A percentile compares a stretch with the other conserved stretches of the same genome.
Conservation (phyloP, 2,113 vertebrate genomes). For the Dascyllus trimaculatus region DNA sequence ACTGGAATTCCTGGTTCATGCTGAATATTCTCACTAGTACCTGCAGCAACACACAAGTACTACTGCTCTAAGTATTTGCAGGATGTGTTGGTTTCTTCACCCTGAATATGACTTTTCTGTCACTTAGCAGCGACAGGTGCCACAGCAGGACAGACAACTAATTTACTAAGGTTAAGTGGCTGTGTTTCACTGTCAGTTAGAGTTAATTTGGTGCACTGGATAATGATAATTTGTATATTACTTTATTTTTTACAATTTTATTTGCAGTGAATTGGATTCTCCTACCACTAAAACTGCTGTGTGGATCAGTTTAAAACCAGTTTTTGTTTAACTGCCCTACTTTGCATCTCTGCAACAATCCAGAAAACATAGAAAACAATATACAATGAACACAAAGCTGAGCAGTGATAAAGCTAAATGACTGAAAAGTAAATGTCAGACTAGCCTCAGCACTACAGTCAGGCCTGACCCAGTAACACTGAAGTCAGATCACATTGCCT, state of each 20-base stretch:
- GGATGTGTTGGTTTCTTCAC: not conserved
- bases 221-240: not conserved
- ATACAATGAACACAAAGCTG: not conserved
- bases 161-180: conserved; percentile 3
- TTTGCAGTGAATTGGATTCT: not conserved
- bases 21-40: not conserved
- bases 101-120: not conserved
- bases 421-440: not conserved
- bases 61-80: no score
- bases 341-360: not conserved
- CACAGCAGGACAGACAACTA: not conserved
- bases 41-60: not conserved
- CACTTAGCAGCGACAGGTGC: not conserved
- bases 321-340: not conserved
- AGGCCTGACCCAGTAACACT: not conserved
- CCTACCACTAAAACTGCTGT: not conserved
- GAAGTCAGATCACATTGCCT: not conserved
- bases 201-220: conserved; percentile 1
- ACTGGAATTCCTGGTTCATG: no score
- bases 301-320: not conserved
- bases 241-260: not conserved
- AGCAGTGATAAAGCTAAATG: conserved; percentile 12
- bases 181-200: conserved; percentile 9
- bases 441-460: not conserved
- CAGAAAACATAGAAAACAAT: not conserved